A percentile compares a stretch with the other conserved stretches of the same genome.
Evolutionary conservation across 2,797 vertebrate genomes (phyloP).

Genomic region (Carapus acus): DNA sequence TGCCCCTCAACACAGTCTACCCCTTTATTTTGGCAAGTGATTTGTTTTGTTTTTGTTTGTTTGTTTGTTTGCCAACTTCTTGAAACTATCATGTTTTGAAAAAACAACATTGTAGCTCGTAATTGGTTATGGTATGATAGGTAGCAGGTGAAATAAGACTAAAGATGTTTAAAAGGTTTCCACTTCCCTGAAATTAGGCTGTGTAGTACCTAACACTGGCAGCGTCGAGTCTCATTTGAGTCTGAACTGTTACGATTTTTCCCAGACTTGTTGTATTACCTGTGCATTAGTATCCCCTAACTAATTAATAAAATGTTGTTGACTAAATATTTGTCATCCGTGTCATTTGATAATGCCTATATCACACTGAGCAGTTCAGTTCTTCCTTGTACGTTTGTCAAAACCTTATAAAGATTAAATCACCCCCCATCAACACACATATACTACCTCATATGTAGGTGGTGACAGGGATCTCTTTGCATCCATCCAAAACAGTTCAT

Average conservation of each 20-base stretch:
- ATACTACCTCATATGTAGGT: too few relatives aligned
- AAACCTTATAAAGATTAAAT: background rate
- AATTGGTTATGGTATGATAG: constrained; percentile 57
- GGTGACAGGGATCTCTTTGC: too few relatives aligned
- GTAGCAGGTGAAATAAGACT: constrained; percentile 60
- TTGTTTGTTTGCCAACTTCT: constrained; percentile 63
- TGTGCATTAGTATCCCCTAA: constrained; percentile 78
- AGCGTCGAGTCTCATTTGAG: constrained; percentile 58
- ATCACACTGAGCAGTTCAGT: background rate
- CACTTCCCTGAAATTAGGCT: constrained; percentile 63
- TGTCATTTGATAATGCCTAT: background rate
- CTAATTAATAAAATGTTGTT: constrained; percentile 80
- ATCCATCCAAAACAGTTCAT: too few relatives aligned
- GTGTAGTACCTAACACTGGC: constrained; percentile 66
- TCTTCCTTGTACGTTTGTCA: background rate
- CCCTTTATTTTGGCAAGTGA: constrained; percentile 54
- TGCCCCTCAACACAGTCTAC: constrained; percentile 41
- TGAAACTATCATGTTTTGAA: constrained; percentile 51
- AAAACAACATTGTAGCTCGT: constrained; percentile 59
- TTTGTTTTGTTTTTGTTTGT: constrained; percentile 59
- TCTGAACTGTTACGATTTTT: constrained; percentile 71
- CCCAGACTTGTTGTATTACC: constrained; percentile 76
- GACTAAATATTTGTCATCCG: constrained; percentile 55
- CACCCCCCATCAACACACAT: too few relatives aligned
- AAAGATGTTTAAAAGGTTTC: constrained; percentile 65